Conservation (phyloP, 2,797 vertebrate species). For the Threskiornis aethiopicus region DNA sequence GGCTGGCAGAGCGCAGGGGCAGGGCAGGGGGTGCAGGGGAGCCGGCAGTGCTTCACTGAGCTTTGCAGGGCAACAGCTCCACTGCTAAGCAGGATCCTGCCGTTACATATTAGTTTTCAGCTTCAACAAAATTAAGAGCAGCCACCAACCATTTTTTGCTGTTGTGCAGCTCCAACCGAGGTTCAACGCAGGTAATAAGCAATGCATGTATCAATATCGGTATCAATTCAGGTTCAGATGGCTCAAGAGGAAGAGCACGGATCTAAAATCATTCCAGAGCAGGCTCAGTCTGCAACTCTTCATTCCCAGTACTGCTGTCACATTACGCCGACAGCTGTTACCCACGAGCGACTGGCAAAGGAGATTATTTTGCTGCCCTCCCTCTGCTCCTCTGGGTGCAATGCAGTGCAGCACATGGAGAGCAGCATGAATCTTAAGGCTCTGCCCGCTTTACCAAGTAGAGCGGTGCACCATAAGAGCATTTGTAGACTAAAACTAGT, state of each 20-base stretch:
- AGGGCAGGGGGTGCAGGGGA: not conserved
- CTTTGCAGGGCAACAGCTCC: not conserved
- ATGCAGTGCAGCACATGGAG: accelerated
- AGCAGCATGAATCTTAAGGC: not conserved
- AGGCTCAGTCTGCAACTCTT: not conserved
- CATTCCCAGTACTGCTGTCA: not conserved
- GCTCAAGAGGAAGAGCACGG: not conserved
- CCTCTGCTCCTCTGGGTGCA: not conserved
- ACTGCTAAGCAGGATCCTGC: not conserved
- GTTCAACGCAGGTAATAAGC: accelerated
- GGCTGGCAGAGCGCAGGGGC: not conserved
- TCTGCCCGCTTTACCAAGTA: not conserved
- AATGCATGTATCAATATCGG: accelerated
- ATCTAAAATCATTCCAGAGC: not conserved
- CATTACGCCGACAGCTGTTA: accelerated
- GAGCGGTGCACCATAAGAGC: not conserved
- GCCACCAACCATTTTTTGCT: not conserved
- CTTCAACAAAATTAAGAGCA: not conserved
- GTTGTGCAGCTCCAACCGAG: accelerated
- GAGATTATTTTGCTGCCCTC: not conserved
- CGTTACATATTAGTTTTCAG: not conserved
- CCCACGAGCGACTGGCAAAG: accelerated
- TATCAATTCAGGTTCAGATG: not conserved
- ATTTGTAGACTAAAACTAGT: not conserved
- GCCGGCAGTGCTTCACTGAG: not conserved